Conservation (phyloP, 2,797 vertebrate species). For the Gallinago solitaria region DNA sequence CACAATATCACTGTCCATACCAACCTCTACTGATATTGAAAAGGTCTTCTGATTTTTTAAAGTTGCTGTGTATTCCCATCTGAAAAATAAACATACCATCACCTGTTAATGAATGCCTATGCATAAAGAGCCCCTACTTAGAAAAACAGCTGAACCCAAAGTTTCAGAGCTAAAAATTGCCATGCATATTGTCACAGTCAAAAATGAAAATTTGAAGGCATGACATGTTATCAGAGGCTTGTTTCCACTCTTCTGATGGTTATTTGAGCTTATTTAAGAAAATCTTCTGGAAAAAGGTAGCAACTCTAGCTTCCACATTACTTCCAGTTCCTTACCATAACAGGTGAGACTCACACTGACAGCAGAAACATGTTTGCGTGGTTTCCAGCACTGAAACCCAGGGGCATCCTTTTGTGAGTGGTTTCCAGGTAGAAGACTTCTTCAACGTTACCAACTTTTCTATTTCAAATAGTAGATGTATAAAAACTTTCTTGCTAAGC, state of each 20-base stretch:
- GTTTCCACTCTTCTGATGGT: neutral
- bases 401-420: neutral
- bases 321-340: neutral
- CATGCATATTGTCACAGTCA: neutral
- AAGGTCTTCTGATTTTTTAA: neutral
- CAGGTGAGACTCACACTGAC: neutral
- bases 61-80: neutral
- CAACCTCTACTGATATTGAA: neutral
- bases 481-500: accelerated
- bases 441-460: neutral
- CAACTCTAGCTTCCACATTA: neutral
- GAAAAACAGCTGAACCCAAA: neutral
- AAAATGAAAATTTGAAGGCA: neutral
- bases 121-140: neutral
- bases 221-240: neutral
- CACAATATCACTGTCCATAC: accelerated
- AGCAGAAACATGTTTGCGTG: accelerated
- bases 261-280: neutral
- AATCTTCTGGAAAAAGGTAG: neutral
- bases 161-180: neutral
- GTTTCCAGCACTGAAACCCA: neutral
- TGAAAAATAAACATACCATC: neutral
- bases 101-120: neutral
- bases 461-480: neutral
- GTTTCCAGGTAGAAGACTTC: neutral